Percentiles rank a stretch among this genome's conserved stretches.
phyloP scores from a whole-genome alignment of 2,113 vertebrate species.

The Hylia prasina region DNA sequence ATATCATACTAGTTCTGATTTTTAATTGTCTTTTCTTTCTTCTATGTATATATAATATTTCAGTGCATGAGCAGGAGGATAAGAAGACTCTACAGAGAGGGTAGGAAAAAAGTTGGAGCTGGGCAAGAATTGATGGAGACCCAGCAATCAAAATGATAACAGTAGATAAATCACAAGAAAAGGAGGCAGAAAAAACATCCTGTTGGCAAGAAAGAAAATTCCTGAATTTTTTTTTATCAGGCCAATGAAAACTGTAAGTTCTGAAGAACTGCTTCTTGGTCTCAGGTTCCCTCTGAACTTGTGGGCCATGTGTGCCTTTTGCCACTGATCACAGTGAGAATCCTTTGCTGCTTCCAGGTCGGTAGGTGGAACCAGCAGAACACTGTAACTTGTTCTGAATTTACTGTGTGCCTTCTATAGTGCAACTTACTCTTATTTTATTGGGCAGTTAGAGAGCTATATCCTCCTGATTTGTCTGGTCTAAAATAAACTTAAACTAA shows the following conservation, averaged over 20 bases:
- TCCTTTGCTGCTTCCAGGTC: not conserved
- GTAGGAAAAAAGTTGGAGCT: not conserved
- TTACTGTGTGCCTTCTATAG: not conserved
- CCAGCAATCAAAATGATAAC: not conserved
- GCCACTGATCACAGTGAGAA: not conserved
- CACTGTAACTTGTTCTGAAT: not conserved
- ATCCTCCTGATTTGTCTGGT: not conserved
- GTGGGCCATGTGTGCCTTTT: not conserved
- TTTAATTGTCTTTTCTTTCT: not conserved
- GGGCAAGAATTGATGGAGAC: not conserved
- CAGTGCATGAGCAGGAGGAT: not conserved
- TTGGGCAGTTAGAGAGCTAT: not conserved
- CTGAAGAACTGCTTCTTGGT: not conserved
- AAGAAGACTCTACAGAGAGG: not conserved
- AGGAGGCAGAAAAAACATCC: not conserved
- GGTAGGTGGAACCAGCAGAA: not conserved
- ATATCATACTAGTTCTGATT: not conserved
- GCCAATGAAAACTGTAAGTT: not conserved
- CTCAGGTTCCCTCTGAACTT: not conserved
- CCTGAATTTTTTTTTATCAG: not conserved
- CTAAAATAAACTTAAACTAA: conserved; percentile 3
- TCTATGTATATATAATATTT: not conserved
- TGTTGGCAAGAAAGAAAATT: not conserved
- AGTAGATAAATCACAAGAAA: not conserved
- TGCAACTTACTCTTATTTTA: not conserved